Base-by-base conservation (phyloP, 2,797 vertebrate species). In the Typhlichthys subterraneus region DNA sequence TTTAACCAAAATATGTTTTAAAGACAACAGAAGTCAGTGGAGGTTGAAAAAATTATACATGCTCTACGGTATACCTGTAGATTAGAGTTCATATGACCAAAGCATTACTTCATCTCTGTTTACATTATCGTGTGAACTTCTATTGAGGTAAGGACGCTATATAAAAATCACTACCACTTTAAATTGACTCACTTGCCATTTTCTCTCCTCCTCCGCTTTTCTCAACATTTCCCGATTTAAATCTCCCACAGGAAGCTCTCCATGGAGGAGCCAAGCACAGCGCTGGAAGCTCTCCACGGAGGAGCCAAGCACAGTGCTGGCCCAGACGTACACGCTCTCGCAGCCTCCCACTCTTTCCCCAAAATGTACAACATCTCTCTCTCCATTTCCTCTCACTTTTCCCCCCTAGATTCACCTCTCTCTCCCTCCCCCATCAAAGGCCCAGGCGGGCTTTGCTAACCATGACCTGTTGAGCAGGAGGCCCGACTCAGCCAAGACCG, bases 381-480 rank as follows among this genome's bases (percentile, higher is more conserved):
- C 38, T 17, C 42, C 23, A 49, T 7, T 3, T 59, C n/a, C 14
- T 69, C 4, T 38, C 6, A 61, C 15, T 49, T 57, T 19, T 1
- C 12, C 42, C 4, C 48, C 52, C 72, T 64, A 45, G 45, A 23
- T 62, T 31, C 14, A 61, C 69, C 33, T 50, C 12, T 67, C 19
- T 48, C 17, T n/a, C 53, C 4, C 19, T 3, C 49, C 38, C 52
- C 60, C 69, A 58, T 47, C 42, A 0, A 9, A 69, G 67, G 70
- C 58, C 53, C 63, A 60, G 49, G 61, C n/a, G 53, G 53, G 58
- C 57, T 83, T 61, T n/a, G 46, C 64, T 67, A 73, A 73, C 63
- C 14, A 58, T 61, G 56, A 75, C 84, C 78, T 70, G 81, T 72
- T 77, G 67, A 65, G 66, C 65, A 67, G 60, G 69, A 47, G 5